These are phyloP conservation scores for Plecturocebus donacophilus DNA, from an alignment of 2,113 vertebrate species.

Conservation along the genomic window DNA sequence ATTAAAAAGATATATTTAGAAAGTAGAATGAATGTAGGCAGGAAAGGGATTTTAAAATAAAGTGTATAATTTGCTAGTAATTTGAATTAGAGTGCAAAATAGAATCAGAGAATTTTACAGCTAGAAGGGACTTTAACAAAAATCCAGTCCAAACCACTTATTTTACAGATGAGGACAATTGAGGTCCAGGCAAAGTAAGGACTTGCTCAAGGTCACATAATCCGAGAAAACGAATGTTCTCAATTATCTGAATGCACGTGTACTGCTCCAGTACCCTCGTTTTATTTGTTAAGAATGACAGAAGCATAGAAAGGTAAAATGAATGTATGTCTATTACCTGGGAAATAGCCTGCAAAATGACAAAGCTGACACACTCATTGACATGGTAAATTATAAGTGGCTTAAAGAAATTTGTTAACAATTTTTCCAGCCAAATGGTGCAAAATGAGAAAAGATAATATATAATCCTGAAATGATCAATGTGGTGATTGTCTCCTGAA, in stretches of 20 bases:
- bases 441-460: conserved; percentile 59
- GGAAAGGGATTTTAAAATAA: conserved; percentile 25
- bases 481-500: conserved; percentile 32
- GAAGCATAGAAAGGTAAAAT: conserved; percentile 50
- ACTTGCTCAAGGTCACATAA: conserved; percentile 58
- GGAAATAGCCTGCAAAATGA: conserved; percentile 68
- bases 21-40: neutral
- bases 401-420: conserved; percentile 60
- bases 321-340: conserved; percentile 53
- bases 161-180: conserved; percentile 49
- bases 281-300: conserved; percentile 63
- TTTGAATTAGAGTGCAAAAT: conserved; percentile 34
- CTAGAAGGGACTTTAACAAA: neutral
- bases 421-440: conserved; percentile 57
- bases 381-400: conserved; percentile 61
- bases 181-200: conserved; percentile 4
- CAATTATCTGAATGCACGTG: conserved; percentile 10
- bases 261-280: neutral
- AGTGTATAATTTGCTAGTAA: conserved; percentile 29
- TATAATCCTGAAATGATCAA: conserved; percentile 51
- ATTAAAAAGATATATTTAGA: conserved; percentile 31
- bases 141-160: neutral
- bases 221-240: conserved; percentile 10
- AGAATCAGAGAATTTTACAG: conserved; percentile 28
- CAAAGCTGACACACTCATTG: conserved; percentile 56